Conservation (phyloP, 2,888 invertebrate species). For the Sipunculus nudus region DNA sequence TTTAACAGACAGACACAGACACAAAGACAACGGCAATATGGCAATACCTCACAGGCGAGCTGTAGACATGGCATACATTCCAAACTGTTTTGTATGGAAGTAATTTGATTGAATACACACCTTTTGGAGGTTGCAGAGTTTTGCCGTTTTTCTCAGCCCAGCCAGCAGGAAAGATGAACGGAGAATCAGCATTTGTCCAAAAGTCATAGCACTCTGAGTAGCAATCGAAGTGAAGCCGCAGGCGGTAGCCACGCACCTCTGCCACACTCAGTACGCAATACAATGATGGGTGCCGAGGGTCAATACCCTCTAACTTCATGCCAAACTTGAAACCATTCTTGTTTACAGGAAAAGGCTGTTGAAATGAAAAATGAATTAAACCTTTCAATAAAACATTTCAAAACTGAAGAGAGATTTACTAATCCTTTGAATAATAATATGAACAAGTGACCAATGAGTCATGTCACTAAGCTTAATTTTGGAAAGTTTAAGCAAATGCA, state of each 20-base stretch:
- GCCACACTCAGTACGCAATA: constrained; percentile 89
- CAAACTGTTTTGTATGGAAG: too few species aligned
- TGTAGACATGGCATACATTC: background rate
- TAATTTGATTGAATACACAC: too few species aligned
- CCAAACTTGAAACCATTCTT: constrained; percentile 79
- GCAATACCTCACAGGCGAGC: too few species aligned
- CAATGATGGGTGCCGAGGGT: constrained; percentile 88
- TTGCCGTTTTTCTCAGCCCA: constrained; percentile 90
- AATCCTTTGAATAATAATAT: too few species aligned
- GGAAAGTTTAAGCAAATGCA: too few species aligned
- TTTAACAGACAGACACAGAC: too few species aligned
- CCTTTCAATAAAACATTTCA: too few species aligned
- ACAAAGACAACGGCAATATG: too few species aligned
- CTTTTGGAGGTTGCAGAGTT: constrained; percentile 81
- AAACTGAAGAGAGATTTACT: too few species aligned
- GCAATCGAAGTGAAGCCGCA: constrained; percentile 91
- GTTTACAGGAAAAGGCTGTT: constrained; percentile 74
- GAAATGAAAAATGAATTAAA: constrained; percentile 64
- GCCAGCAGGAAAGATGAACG: constrained; percentile 90
- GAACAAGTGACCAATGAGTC: too few species aligned
- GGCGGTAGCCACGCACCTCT: constrained; percentile 79
- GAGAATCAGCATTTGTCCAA: constrained; percentile 92
- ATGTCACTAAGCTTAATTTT: too few species aligned
- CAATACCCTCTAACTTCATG: constrained; percentile 92
- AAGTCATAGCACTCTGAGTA: constrained; percentile 89